Evolutionary conservation across 1,140 invertebrate species (phyloP), one percentile per base, ranked within the genome.

Genomic region (Tigriopus japonicus): DNA sequence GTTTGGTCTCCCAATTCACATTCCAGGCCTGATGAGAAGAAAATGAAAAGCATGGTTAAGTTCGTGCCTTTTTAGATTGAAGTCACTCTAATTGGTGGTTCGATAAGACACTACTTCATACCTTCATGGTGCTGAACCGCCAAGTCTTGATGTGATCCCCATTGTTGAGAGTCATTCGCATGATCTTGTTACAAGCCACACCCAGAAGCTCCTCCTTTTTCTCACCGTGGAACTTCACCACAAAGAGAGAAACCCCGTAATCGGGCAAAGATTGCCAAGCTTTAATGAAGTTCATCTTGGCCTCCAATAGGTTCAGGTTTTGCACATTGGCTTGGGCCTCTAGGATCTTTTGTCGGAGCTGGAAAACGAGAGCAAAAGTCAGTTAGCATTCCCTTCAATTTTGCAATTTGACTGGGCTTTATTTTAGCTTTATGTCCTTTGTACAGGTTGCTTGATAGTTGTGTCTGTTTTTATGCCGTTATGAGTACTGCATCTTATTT

Each of bases 1-100:
- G 86, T 69, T 93, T 90, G 1, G 93, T 87, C 71, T 98, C 92
- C 95, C 95, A 99, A 71, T 98, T 98, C 0, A 99, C 91, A 71
- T 96, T 95, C 95, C 95, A 99, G 12, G 92, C 88, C 82, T 86
- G 69, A 59, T 69, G 71, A 63, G 69, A 56, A 59, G 6, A 54
- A n/a, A 28, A 21, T n/a, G n/a, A n/a, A n/a, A n/a, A n/a, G n/a
- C n/a, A n/a, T n/a, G 24, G 52, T 21, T 21, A 21, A 1, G 6
- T 17, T 54, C n/a, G n/a, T n/a, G n/a, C n/a, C n/a, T n/a, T n/a
- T n/a, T n/a, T n/a, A n/a, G 17, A 17, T 21, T 49, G n/a, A 10
- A 49, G n/a, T n/a, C n/a, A n/a, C 42, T n/a, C 42, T 24, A 21
- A 21, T 54, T n/a, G 17, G 14, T n/a, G 15, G 52, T 54, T 24